Conservation (phyloP, 1,140 invertebrate genomes). For the Portunus trituberculatus region DNA sequence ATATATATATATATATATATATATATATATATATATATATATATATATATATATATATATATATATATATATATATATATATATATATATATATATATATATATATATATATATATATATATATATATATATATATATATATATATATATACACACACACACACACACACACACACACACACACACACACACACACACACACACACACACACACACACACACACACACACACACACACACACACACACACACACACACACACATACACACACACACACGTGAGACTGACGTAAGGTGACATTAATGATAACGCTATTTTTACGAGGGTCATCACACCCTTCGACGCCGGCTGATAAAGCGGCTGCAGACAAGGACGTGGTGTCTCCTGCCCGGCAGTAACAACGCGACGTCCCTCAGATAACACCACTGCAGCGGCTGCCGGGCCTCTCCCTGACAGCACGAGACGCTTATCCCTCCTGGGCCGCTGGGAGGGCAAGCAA, state of each 20-base stretch:
- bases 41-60: neutral
- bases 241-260: constrained; percentile 46
- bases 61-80: neutral
- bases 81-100: neutral
- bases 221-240: neutral
- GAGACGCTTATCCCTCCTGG: neutral
- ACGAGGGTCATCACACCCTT: constrained; percentile 18
- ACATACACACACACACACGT: neutral
- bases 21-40: neutral
- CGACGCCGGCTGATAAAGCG: neutral
- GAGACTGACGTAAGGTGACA: neutral
- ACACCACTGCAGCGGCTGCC: neutral
- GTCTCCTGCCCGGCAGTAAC: neutral
- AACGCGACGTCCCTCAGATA: neutral
- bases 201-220: neutral
- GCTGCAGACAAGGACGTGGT: neutral
- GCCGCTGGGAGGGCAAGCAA: neutral
- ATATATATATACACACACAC: neutral
- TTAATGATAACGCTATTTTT: constrained; percentile 7
- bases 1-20: neutral
- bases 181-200: neutral
- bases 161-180: neutral
- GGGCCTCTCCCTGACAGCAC: neutral
- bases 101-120: neutral
- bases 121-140: neutral